Base-by-base conservation (phyloP, 2,113 vertebrate genomes). In the Thunnus thynnus region DNA sequence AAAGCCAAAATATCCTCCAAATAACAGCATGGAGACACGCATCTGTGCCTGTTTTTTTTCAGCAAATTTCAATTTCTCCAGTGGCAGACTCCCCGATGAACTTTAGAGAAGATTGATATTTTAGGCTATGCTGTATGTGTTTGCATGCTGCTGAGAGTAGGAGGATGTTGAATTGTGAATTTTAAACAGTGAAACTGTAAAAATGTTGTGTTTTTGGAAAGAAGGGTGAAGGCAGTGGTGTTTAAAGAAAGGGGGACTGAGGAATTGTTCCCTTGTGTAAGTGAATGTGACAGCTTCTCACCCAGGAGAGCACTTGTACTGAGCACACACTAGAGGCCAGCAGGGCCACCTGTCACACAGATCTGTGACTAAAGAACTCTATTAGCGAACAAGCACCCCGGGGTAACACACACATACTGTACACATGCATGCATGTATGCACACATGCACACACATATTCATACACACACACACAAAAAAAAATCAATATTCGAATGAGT, bases 261-360 rank as follows among this genome's bases (percentile, higher is more conserved):
- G 82, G 66, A 79, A 86, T 70, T 47, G 87, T 72, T 90, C 90
- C 92, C 91, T 57, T 14, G 90, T 88, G 90, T 88, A 93, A 94
- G 90, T 91, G 89, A 76, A 90, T 92, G 91, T 93, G 93, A 93
- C 92, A 94, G 91, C 86, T 82, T 80, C 84, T 90, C 87, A 91
- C 92, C 92, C 93, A 90, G 87, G 91, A 94, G 92, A 93, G 87
- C 87, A 85, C 87, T 92, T 89, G 90, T 80, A 82, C 89, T 80
- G 89, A 90, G 84, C 86, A 82, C 87, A 90, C 90, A 86, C 89
- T 76, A 80, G 85, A 90, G 90, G 91, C 92, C 91, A 72, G 88
- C 78, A 80, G 85, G 90, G 89, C 90, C 86, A 92, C 92, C 91
- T 93, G 93, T 92, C 91, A 92, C 86, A 88, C 85, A 87, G 86